Base-by-base conservation (phyloP, 2,888 invertebrate genomes). In the Zaprionus obscuricornis region DNA sequence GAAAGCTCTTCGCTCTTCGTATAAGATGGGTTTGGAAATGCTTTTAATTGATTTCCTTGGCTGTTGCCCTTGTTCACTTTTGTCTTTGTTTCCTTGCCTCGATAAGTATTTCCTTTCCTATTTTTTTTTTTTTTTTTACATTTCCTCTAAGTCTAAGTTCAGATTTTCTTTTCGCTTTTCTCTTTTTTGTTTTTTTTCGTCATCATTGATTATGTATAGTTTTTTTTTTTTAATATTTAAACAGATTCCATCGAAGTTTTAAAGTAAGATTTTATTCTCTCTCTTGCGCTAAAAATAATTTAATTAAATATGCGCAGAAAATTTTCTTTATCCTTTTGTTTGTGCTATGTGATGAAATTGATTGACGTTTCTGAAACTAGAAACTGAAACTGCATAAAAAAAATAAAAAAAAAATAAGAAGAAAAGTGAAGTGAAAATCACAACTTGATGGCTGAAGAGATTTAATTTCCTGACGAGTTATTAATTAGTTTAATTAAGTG, bases 31-130 rank as follows among this genome's bases (percentile, higher is more conserved):
- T n/a, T n/a, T n/a, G n/a, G 58, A 68, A 79, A 76, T 69, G 74
- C 57, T 65, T 82, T 76, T 82, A 81, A 81, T 84, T 82, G 82
- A 81, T 84, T 81, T 81, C 58, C 49, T 63, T 45, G 59, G 42
- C 37, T 54, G 52, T 13, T 18, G 18, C 33, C 65, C 51, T 43
- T 47, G 45, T 18, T 37, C 46, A 18, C 33, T 63, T 63, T 49
- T 50, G 10, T 36, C 51, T 60, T 66, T 70, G 60, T 62, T 60
- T 27, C 45, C 22, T 22, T 47, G 47, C 33, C 51, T 27, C 46
- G 50, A 37, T 50, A 70, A 54, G 59, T 55, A 60, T 69, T 55
- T 62, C 52, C 27, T 34, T 36, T 33, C 26, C 14, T 33, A 27
- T 31, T 47, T 63, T 39, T 37, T 18, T 18, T 52, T 20, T 62